Evolutionary conservation across 2,888 invertebrate genomes (phyloP), one percentile per base, ranked within the genome.

Genomic region (Sussaba pulchella): DNA sequence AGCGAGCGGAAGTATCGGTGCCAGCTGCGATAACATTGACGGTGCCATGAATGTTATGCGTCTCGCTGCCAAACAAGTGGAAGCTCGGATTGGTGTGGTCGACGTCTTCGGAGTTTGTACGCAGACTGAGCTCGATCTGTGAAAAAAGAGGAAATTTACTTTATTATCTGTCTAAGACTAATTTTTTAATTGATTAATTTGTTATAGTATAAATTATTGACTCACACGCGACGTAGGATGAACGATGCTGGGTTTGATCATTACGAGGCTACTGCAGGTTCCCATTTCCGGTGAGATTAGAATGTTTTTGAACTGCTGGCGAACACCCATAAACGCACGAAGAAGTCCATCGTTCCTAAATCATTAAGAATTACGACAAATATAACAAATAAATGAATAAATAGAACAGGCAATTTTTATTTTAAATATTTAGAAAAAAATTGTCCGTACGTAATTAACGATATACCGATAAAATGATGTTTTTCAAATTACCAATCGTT

Each of bases 151-250:
- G n/a, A n/a, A n/a, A n/a, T n/a, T n/a, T n/a, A n/a, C n/a, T n/a
- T n/a, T n/a, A n/a, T n/a, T n/a, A n/a, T n/a, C n/a, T n/a, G n/a
- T n/a, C n/a, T n/a, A n/a, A n/a, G n/a, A n/a, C n/a, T n/a, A n/a
- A n/a, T 26, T n/a, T 21, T 10, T 2, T 24, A 4, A 24, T 21
- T 26, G 0, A 6, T 31, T 26, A 1, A 3, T 17, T 8, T n/a
- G 8, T 26, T 54, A 14, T 14, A 31, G n/a, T 12, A 2, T n/a
- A 14, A 21, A 3, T 1, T 17, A 8, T 8, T 61, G 45, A 67
- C 86, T 84, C 74, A 90, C 88, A 2, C 89, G 86, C 5, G 91
- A 90, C 6, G 89, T 88, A 9, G 91, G 90, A 82, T 90, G 66
- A 31, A 83, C 61, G 5, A 77, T 78, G 63, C 88, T 91, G 0